Evolutionary conservation across 2,113 vertebrate genomes (phyloP), one percentile per base, ranked within the genome.

Genomic region (Stigmatopora argus): DNA sequence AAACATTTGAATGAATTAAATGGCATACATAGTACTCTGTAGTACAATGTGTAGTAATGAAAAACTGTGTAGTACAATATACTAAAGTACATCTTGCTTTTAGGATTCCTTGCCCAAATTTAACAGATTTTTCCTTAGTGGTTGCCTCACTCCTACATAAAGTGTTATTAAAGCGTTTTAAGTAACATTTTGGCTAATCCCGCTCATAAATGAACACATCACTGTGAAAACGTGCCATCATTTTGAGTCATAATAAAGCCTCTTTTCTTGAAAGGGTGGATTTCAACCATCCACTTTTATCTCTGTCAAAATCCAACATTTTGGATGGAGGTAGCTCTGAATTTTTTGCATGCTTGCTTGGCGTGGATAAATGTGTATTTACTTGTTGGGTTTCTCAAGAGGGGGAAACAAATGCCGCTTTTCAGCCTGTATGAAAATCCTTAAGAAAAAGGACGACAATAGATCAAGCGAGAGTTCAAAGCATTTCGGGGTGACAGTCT

Each of bases 401-500:
- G 17, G 23, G 46, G 17, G 38, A 62, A 23, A 65, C 67, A 65
- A 15, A 51, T 69, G 49, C 41, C 60, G 56, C 44, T 52, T 66
- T 77, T 45, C 71, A 73, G 65, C 75, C 47, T 8, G 47, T 38
- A 62, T 74, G 75, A 46, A 15, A 62, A 47, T 69, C 73, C 79
- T 68, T 64, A 70, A 69, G 62, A 64, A 51, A 55, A 56, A 56
- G 78, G 79, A 74, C 82, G 73, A 75, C 80, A 79, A 80, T 79
- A 82, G 75, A 79, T 83, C 80, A 83, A 78, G 70, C 69, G 64
- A 35, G 74, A 80, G 73, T 82, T 87, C 76, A 88, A 89, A 87
- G 86, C 85, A 71, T 82, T 80, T 67, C 78, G 55, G 64, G 75
- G 78, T 89, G 88, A 83, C 80, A 81, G 83, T 68, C 75, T 81